phyloP scores from a whole-genome alignment of 2,113 vertebrate genomes.

The Datnioides undecimradiatus region DNA sequence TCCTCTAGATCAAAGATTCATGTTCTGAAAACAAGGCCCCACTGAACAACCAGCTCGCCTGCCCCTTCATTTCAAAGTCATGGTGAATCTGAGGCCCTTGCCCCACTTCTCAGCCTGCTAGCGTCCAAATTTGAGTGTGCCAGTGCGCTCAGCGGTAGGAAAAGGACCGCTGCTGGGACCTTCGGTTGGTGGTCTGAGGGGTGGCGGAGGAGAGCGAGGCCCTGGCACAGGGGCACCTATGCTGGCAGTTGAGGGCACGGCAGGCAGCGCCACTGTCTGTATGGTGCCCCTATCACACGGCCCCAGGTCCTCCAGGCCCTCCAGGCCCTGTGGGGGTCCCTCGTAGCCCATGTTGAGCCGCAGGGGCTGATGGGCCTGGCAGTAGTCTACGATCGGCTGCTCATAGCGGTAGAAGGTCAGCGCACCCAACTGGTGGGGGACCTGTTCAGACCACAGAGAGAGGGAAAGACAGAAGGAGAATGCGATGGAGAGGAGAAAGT shows the following conservation, averaged over 20 bases:
- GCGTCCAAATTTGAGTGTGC: constrained; percentile 85
- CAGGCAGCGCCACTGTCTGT: constrained; percentile 84
- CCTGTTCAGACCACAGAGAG: constrained; percentile 68
- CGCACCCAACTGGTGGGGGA: constrained; percentile 87
- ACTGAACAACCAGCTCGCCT: constrained; percentile 65
- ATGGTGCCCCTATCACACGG: constrained; percentile 82
- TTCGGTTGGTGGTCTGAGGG: constrained; percentile 76
- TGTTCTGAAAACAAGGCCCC: constrained; percentile 71
- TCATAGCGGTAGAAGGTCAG: constrained; percentile 87
- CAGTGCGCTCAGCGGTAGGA: constrained; percentile 77
- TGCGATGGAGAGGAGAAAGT: neutral
- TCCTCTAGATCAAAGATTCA: constrained; percentile 39
- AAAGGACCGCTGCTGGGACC: constrained; percentile 70
- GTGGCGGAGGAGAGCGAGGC: constrained; percentile 76
- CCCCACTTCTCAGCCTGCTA: constrained; percentile 61
- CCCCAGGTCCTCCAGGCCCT: constrained; percentile 80
- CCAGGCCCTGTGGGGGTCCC: constrained; percentile 82
- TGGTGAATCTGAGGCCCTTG: constrained; percentile 43
- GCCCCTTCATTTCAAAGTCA: constrained; percentile 64
- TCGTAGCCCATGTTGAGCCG: constrained; percentile 87
- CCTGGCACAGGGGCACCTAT: constrained; percentile 68
- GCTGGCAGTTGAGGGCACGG: constrained; percentile 76
- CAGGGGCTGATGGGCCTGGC: constrained; percentile 87
- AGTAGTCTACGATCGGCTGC: constrained; percentile 87
- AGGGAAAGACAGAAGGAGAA: constrained; percentile 10